Evolutionary conservation across 2,888 invertebrate species (phyloP), one percentile per base, ranked within the genome.

Genomic region (Molanna angustata): DNA sequence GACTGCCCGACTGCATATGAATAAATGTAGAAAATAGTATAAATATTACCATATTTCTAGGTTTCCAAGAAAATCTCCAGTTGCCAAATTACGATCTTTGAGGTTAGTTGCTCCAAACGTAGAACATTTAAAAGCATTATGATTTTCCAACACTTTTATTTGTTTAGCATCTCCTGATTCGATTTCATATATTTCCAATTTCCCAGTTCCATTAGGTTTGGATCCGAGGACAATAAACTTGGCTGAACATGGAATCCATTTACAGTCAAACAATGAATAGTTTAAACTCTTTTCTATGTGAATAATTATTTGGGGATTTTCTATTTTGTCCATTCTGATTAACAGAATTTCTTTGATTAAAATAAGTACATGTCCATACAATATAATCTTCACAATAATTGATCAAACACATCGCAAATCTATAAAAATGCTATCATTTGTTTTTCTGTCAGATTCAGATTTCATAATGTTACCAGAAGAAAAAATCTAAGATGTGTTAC

Each of bases 211-310:
- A 64, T 86, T 86, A 0, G 95, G 85, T 67, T 89, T 82, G 13
- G 86, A 88, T 7, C 97, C 97, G 49, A 96, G 76, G 37, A 89
- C 84, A 56, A 94, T 86, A 72, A 96, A 92, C 71, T 94, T 95
- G 1, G 96, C 90, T 2, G 94, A 94, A 65, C 89, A 88, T 0
- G 97, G 96, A 64, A 97, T 85, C 97, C 96, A 97, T 73, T 91
- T 92, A n/a, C 87, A 84, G 66, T 96, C 96, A 68, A 91, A 94
- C 18, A 94, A 71, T 0, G 92, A 90, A 69, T 90, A 95, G 65
- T 89, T 84, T 1, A 94, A 71, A 17, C 85, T 77, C 67, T 89
- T 87, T 65, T 94, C 89, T 27, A 88, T 80, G 66, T 95, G 93
- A 52, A 88, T 84, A 62, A 96, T 90, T 63, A 96, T 87, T 73